A percentile compares a stretch with the other conserved stretches of the same genome.
Conservation (phyloP, 2,888 invertebrate species). For the Psococerastis gibbosa region DNA sequence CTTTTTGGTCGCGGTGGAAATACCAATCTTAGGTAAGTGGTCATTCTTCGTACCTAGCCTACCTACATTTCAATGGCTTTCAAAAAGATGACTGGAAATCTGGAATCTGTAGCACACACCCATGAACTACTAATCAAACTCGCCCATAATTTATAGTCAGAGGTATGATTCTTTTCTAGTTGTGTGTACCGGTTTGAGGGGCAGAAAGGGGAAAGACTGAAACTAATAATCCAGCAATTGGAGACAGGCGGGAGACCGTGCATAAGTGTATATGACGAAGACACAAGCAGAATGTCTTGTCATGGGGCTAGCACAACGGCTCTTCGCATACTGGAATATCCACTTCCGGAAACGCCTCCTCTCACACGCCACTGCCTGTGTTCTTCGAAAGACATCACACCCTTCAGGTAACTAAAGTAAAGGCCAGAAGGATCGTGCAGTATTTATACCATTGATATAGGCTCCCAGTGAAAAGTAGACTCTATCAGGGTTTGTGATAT, state of each 20-base stretch:
- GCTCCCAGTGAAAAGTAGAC: too few species aligned
- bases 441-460: too few species aligned
- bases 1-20: constrained; percentile 72
- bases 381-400: constrained; percentile 26
- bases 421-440: too few species aligned
- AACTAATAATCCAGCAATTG: constrained; percentile 53
- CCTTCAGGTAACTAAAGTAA: constrained; percentile 16
- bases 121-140: too few species aligned
- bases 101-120: too few species aligned
- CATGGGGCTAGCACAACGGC: constrained; percentile 49
- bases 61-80: too few species aligned
- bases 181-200: constrained; percentile 80
- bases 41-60: too few species aligned
- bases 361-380: constrained; percentile 65
- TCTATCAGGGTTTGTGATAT: too few species aligned
- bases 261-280: constrained; percentile 37
- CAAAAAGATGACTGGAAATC: too few species aligned
- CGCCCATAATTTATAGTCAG: constrained; percentile 6
- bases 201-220: constrained; percentile 59
- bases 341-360: constrained; percentile 49
- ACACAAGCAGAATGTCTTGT: constrained; percentile 50
- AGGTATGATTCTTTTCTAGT: constrained; percentile 35
- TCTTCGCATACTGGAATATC: constrained; percentile 54
- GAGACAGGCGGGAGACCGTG: constrained; percentile 39
- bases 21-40: constrained; percentile 49